phyloP scores from a whole-genome alignment of 2,888 invertebrate genomes.

The Melinopterus prodromus region DNA sequence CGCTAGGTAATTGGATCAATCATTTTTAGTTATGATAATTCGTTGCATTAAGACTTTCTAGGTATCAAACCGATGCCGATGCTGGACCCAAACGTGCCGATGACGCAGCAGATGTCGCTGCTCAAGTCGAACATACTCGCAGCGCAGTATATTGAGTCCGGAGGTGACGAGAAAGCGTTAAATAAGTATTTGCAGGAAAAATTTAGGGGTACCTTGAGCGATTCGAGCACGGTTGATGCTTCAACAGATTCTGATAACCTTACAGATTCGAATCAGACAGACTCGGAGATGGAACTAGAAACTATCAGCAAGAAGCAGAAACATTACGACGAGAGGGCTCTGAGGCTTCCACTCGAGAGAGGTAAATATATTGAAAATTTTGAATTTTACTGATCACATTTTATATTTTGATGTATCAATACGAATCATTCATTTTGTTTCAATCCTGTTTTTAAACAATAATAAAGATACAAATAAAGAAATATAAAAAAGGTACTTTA shows the following conservation, averaged over 20 bases:
- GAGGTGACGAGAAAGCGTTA: conserved; percentile 60
- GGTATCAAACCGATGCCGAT: conserved; percentile 76
- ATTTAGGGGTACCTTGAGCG: conserved; percentile 65
- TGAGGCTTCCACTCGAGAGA: conserved; percentile 72
- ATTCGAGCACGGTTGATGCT: conserved; percentile 66
- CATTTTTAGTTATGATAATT: conserved; percentile 9
- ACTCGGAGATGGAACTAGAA: conserved; percentile 64
- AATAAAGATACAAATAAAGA: background rate
- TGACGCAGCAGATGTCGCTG: conserved; percentile 67
- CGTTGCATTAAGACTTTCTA: conserved; percentile 39
- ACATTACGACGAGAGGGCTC: conserved; percentile 66
- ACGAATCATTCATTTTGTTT: background rate
- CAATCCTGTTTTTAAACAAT: background rate
- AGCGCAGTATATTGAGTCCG: conserved; percentile 66
- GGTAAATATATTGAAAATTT: conserved; percentile 47
- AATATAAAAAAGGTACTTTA: too few relatives aligned
- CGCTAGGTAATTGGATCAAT: conserved; percentile 64
- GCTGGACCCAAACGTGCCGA: conserved; percentile 64
- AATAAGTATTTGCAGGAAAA: conserved; percentile 65
- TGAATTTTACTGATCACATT: background rate
- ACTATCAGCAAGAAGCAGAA: conserved; percentile 59
- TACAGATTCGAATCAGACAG: conserved; percentile 67
- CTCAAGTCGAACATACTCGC: conserved; percentile 70
- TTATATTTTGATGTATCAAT: background rate
- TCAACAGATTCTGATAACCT: conserved; percentile 69